Conservation (phyloP, 2,888 invertebrate species). For the Pseudococcus jackbeardsleyi region DNA sequence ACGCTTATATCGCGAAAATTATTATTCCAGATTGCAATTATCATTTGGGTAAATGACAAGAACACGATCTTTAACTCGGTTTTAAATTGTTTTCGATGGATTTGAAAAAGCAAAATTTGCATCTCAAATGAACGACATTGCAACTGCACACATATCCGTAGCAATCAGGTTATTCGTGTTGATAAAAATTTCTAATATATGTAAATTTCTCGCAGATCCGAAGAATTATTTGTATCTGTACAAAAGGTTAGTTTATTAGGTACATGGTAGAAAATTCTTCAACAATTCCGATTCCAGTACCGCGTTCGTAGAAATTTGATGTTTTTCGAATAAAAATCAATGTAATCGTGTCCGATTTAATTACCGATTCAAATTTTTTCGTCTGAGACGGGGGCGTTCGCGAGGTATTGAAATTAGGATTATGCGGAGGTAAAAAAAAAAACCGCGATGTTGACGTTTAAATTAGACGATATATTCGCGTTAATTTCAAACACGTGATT, state of each 20-base stretch:
- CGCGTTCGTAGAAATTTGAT: not conserved
- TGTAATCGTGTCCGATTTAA: not conserved
- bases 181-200: slow-evolving; percentile 35
- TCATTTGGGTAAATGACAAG: slow-evolving; percentile 24
- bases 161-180: slow-evolving; percentile 5
- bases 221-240: not conserved
- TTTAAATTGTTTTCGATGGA: slow-evolving; percentile 21
- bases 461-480: slow-evolving; percentile 7
- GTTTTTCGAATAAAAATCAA: not conserved
- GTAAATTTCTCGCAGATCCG: not conserved
- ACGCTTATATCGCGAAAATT: not conserved
- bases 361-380: slow-evolving; percentile 23
- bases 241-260: not conserved
- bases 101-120: slow-evolving; percentile 3
- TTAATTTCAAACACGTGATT: slow-evolving; percentile 44
- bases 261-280: not conserved
- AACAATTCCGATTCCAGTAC: slow-evolving; percentile 10
- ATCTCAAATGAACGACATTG: slow-evolving; percentile 5
- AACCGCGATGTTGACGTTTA: not conserved
- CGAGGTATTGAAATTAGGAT: not conserved
- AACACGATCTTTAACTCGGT: slow-evolving; percentile 5
- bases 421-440: not conserved
- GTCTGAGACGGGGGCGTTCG: not conserved
- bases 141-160: not conserved
- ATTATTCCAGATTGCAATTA: slow-evolving; percentile 33